phyloP scores from a whole-genome alignment of 2,113 vertebrate species.

The Channa maculata region DNA sequence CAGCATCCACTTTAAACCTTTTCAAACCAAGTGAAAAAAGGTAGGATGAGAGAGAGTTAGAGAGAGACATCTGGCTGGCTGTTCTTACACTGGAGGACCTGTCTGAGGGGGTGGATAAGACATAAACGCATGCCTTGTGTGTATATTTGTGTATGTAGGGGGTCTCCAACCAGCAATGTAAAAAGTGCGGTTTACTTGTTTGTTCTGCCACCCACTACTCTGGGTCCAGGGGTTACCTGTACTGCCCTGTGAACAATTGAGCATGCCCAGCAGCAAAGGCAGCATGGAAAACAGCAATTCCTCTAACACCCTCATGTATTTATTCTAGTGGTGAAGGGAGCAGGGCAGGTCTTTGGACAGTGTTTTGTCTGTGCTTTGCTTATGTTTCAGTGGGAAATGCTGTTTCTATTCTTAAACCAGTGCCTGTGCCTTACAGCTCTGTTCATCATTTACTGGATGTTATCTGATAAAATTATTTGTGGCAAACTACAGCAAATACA shows the following conservation, averaged over 20 bases:
- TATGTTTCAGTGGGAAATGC: slow-evolving; percentile 18
- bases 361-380: slow-evolving; percentile 51
- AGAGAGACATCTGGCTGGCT: slow-evolving; percentile 53
- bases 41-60: slow-evolving; percentile 5
- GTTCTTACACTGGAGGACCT: slow-evolving; percentile 21
- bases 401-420: slow-evolving; percentile 34
- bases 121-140: slow-evolving; percentile 39
- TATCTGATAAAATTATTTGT: slow-evolving; percentile 2
- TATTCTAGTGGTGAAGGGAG: slow-evolving; percentile 55
- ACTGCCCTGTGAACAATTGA: slow-evolving; percentile 9
- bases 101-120: slow-evolving; percentile 60
- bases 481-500: neutral
- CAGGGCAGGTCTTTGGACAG: slow-evolving; percentile 42
- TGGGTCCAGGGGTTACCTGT: slow-evolving; percentile 17
- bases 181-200: slow-evolving; percentile 54
- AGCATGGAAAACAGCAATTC: slow-evolving; percentile 27
- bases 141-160: slow-evolving; percentile 16
- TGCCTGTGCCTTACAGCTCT: slow-evolving; percentile 23
- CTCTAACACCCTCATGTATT: slow-evolving; percentile 46
- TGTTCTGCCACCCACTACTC: slow-evolving; percentile 48
- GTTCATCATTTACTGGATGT: neutral
- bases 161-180: slow-evolving; percentile 25
- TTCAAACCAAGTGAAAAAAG: slow-evolving; percentile 36
- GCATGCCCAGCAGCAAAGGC: slow-evolving; percentile 25
- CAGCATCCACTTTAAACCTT: slow-evolving; percentile 37